These are phyloP conservation scores for Tachina grossa DNA, from an alignment of 2,888 invertebrate species.

Conservation along the genomic window DNA sequence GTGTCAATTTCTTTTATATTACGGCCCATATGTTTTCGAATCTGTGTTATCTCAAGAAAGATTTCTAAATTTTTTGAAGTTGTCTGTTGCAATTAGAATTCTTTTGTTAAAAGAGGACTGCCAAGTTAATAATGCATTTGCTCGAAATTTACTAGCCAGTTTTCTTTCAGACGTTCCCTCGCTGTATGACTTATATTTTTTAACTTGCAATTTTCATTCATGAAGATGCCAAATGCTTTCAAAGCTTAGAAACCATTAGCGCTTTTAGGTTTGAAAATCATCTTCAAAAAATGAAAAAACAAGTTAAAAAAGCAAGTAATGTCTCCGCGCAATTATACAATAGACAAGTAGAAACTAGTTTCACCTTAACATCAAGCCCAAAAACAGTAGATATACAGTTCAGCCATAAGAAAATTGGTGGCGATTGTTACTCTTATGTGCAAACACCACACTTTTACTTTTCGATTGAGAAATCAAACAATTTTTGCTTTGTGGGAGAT, in stretches of 20 bases:
- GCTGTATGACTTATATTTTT: too few species aligned
- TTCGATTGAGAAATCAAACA: background rate
- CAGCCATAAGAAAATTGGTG: conserved; percentile 5
- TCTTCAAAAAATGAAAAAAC: background rate
- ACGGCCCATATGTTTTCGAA: background rate
- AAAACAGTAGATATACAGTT: background rate
- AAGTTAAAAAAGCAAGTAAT: conserved; percentile 2
- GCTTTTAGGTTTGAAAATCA: background rate
- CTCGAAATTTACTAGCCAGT: background rate
- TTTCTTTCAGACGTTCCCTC: too few species aligned
- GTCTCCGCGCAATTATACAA: too few species aligned
- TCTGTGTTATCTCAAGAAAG: background rate
- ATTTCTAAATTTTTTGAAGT: background rate
- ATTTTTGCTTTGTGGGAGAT: conserved; percentile 17
- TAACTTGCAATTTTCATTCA: background rate
- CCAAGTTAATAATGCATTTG: background rate
- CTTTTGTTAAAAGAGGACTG: background rate
- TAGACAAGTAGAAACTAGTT: too few species aligned
- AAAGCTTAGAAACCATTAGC: background rate
- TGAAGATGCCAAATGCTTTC: background rate
- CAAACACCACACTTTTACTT: too few species aligned
- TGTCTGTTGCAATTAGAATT: conserved; percentile 2
- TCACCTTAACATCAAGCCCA: too few species aligned
- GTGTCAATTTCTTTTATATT: conserved; percentile 6
- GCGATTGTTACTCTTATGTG: background rate